Evolutionary conservation across 2,113 vertebrate genomes (phyloP).

Genomic region (Aleadryas rufinucha): DNA sequence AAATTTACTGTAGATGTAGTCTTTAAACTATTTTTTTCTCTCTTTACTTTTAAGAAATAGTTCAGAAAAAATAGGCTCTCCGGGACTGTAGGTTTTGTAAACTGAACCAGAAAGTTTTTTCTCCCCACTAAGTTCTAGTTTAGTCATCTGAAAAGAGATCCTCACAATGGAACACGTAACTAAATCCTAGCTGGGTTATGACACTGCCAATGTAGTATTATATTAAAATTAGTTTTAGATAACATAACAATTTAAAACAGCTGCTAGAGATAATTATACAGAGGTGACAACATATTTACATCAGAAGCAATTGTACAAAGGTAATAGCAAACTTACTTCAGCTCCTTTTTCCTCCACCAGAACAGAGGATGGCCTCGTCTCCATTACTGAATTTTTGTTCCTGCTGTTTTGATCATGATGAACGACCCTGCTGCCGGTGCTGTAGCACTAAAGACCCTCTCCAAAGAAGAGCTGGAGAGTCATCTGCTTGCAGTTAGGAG

Average conservation of each 20-base stretch:
- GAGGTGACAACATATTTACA: neutral
- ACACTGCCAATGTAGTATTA: neutral
- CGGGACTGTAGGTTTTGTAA: neutral
- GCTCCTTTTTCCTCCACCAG: neutral
- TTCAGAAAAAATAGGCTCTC: neutral
- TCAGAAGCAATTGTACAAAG: neutral
- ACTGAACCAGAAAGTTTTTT: neutral
- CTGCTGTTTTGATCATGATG: neutral
- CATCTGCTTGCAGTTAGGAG: constrained; percentile 11
- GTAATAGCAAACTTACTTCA: neutral
- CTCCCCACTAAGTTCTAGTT: neutral
- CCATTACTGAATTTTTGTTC: neutral
- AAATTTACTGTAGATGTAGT: neutral
- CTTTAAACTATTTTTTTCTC: neutral
- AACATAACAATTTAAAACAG: neutral
- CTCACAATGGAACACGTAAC: neutral
- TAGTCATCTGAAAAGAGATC: neutral
- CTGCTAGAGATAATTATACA: neutral
- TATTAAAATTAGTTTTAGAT: neutral
- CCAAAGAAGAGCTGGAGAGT: neutral
- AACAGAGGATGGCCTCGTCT: neutral
- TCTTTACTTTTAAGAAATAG: neutral
- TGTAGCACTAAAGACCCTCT: neutral
- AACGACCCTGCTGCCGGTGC: neutral
- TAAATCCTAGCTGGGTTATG: neutral